These are phyloP conservation scores for Manis javanica DNA, from an alignment of 2,797 vertebrate species.

Conservation along the genomic window DNA sequence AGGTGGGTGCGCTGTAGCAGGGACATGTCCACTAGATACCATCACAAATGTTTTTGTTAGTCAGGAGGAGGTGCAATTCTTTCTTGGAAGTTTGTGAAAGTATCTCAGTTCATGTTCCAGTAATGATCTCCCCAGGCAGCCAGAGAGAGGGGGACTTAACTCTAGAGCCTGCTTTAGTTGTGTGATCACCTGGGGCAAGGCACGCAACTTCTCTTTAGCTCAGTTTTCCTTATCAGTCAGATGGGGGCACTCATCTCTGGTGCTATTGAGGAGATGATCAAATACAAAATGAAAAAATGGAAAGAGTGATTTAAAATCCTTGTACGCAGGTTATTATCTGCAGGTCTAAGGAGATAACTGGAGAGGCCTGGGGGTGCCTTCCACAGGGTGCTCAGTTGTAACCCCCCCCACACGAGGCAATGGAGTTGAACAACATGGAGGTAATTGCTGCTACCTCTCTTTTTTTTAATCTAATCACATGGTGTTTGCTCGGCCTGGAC, in stretches of 20 bases:
- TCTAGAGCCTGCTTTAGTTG: neutral
- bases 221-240: neutral
- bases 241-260: neutral
- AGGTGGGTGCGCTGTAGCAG: neutral
- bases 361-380: neutral
- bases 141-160: neutral
- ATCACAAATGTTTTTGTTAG: neutral
- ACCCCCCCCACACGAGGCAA: neutral
- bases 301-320: neutral
- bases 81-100: neutral
- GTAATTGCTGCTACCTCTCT: neutral
- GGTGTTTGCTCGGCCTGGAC: neutral
- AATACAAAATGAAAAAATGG: neutral
- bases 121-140: neutral
- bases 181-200: neutral
- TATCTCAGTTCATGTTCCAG: neutral
- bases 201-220: neutral
- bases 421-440: rapidly evolving
- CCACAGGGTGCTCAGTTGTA: neutral
- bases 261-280: neutral
- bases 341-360: neutral
- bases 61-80: neutral
- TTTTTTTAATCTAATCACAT: neutral
- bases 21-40: neutral
- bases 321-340: neutral